phyloP scores from a whole-genome alignment of 2,113 vertebrate genomes.

The Choloepus hoffmanni region DNA sequence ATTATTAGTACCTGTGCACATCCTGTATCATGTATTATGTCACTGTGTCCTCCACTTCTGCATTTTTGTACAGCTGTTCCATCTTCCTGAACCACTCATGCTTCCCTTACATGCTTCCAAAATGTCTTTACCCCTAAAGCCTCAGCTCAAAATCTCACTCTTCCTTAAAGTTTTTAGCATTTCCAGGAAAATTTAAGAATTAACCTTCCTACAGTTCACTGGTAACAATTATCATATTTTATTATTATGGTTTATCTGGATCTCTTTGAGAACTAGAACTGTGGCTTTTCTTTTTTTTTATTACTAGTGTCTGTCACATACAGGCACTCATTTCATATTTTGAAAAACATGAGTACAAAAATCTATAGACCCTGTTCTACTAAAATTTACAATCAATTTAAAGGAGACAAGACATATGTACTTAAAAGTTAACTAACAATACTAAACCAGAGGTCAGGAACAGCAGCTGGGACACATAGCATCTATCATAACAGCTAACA shows the following conservation, averaged over 20 bases:
- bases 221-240: neutral
- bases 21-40: neutral
- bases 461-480: neutral
- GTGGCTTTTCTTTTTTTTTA: neutral
- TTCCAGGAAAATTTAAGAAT: conserved; percentile 35
- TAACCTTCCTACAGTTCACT: neutral
- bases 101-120: neutral
- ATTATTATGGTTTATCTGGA: neutral
- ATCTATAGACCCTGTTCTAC: neutral
- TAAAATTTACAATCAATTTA: neutral
- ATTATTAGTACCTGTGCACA: accelerated
- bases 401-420: neutral
- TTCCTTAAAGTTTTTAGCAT: neutral
- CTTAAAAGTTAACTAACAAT: neutral
- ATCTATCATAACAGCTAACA: neutral
- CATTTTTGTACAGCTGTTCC: neutral
- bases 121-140: neutral
- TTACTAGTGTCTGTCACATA: neutral
- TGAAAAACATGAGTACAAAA: conserved; percentile 26
- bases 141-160: neutral
- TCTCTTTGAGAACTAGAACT: neutral
- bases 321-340: neutral
- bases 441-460: neutral
- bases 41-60: accelerated
- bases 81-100: neutral